These are phyloP conservation scores for Brienomyrus brachyistius DNA, from an alignment of 2,113 vertebrate genomes.

Conservation along the genomic window DNA sequence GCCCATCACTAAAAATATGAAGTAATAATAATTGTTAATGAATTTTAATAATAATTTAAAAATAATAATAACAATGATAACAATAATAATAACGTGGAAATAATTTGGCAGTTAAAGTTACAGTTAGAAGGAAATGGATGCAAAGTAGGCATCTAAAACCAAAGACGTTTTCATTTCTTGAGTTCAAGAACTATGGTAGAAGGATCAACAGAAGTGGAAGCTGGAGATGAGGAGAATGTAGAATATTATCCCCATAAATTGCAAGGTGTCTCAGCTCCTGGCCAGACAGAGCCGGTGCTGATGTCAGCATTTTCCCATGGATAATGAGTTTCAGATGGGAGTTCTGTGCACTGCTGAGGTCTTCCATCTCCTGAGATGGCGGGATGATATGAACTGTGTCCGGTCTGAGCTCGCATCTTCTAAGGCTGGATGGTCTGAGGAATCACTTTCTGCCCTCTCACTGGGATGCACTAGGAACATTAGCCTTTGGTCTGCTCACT, in stretches of 20 bases:
- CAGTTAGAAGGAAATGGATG: background rate
- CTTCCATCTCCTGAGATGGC: background rate
- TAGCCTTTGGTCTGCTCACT: background rate
- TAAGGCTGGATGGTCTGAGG: background rate
- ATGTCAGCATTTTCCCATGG: conserved; percentile 35
- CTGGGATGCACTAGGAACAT: background rate
- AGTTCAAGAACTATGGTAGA: conserved; percentile 9
- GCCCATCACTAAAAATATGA: background rate
- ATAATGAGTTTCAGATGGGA: conserved; percentile 50
- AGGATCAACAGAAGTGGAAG: conserved; percentile 26
- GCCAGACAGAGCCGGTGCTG: conserved; percentile 37
- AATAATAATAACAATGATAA: background rate
- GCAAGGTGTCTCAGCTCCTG: conserved; percentile 33
- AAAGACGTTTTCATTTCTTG: background rate
- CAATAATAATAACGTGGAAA: background rate
- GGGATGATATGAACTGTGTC: background rate
- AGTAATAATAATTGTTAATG: background rate
- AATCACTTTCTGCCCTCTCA: background rate
- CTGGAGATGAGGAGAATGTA: conserved; percentile 29
- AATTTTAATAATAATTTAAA: too few relatives aligned
- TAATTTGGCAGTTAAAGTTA: background rate
- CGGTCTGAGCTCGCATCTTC: background rate
- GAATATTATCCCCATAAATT: conserved; percentile 52
- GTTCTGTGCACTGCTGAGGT: background rate
- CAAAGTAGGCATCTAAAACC: background rate